Evolutionary conservation across 2,113 vertebrate genomes (phyloP), one percentile per base, ranked within the genome.

Genomic region (Todiramphus chloris): DNA sequence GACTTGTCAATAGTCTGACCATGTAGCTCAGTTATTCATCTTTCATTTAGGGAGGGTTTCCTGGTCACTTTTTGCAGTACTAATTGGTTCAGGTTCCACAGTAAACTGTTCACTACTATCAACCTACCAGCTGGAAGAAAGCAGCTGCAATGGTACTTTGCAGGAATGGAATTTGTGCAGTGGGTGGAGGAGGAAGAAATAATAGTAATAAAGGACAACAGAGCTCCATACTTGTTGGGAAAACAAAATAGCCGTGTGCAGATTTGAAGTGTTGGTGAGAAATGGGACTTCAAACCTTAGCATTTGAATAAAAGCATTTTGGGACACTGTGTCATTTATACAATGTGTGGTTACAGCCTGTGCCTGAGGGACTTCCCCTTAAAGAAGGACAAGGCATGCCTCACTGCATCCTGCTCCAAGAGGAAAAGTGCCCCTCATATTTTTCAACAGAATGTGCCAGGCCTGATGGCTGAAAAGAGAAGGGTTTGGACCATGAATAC

Each of bases 141-240:
- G 91, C 69, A 82, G 78, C 87, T 87, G 82, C 43, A 43, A 41
- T 0, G 1, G 87, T 24, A 69, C 67, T 46, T 91, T 73, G 50
- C 2, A 1, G 95, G 70, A 93, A 76, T 41, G 23, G 66, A 79
- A 87, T 90, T 73, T 85, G 67, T 69, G 50, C 58, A 64, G 59
- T 50, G 30, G 58, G 66, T 79, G 58, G 75, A 73, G 37, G 53
- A 91, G 41, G 81, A 87, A 73, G 37, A 93, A 90, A 85, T 91
- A 72, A 82, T 16, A 91, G 77, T 89, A 94, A 97, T 95, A 93
- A 86, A 88, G 79, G 28, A 85, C 78, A 83, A 94, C 37, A 58
- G 81, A 74, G 31, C 50, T 91, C 70, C 62, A 11, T 44, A 56
- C 30, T 24, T 0, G 3, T 43, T 3, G 8, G 67, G 72, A 91